A percentile compares a stretch with the other conserved stretches of the same genome.
phyloP scores from a whole-genome alignment of 1,140 invertebrate species.

The Halesus radiatus region DNA sequence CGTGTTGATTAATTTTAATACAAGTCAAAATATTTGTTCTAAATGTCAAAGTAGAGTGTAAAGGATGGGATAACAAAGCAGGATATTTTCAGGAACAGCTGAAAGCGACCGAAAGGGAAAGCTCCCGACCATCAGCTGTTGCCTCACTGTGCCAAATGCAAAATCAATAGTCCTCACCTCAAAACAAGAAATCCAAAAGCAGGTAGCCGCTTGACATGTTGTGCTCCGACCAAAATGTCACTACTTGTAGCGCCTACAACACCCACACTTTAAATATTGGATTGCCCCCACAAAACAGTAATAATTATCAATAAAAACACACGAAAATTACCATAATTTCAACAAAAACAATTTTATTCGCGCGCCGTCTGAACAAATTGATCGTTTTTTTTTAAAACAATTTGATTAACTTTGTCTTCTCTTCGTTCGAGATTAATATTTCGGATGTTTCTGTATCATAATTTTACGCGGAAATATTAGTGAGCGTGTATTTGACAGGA shows the following conservation, averaged over 20 bases:
- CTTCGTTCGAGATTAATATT: constrained; percentile 3
- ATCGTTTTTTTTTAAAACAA: neutral
- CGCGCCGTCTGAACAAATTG: neutral
- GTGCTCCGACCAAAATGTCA: neutral
- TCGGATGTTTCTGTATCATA: constrained; percentile 3
- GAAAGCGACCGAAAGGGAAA: neutral
- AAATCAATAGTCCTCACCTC: constrained; percentile 32
- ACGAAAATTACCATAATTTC: neutral
- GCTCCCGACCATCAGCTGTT: constrained; percentile 1
- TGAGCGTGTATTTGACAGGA: constrained; percentile 16
- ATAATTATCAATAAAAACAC: constrained; percentile 3
- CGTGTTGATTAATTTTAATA: too few relatives aligned
- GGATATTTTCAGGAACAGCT: neutral
- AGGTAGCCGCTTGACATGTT: neutral
- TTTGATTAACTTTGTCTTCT: neutral
- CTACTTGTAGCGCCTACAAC: neutral
- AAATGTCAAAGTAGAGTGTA: neutral
- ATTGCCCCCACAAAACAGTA: constrained; percentile 1
- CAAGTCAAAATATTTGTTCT: too few relatives aligned
- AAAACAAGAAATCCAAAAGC: constrained; percentile 27
- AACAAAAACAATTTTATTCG: neutral
- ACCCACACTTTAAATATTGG: constrained; percentile 12
- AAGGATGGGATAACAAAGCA: neutral
- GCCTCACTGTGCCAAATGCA: constrained; percentile 14
- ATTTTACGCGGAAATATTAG: constrained; percentile 14